Conservation (phyloP, 1,140 invertebrate species). For the Heliconius nattereri region DNA sequence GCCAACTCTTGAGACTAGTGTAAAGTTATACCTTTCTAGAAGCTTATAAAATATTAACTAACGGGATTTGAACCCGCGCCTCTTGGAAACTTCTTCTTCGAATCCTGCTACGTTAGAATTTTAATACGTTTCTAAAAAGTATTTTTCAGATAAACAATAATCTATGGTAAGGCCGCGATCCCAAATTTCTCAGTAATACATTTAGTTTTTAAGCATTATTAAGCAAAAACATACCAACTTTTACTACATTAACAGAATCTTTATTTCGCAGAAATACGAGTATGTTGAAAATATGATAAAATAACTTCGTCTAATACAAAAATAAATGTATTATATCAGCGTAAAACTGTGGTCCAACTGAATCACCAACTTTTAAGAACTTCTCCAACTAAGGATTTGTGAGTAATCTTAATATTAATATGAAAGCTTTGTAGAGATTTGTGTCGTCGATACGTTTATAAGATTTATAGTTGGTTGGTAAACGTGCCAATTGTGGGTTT, state of each 20-base stretch:
- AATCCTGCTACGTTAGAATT: too few relatives aligned
- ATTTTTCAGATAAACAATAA: too few relatives aligned
- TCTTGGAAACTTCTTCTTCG: too few relatives aligned
- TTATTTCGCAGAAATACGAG: not conserved
- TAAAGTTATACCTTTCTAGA: too few relatives aligned
- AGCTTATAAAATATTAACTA: too few relatives aligned
- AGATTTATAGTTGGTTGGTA: not conserved
- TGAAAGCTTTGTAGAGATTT: not conserved
- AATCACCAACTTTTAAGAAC: not conserved
- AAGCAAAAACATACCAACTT: not conserved
- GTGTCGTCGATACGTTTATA: not conserved
- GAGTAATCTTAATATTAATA: conserved; percentile 1
- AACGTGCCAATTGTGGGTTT: too few relatives aligned
- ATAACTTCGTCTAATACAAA: not conserved
- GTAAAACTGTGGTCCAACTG: not conserved
- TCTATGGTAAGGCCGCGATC: too few relatives aligned
- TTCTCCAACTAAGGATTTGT: not conserved
- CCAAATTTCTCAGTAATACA: too few relatives aligned
- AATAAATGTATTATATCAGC: not conserved
- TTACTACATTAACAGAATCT: not conserved
- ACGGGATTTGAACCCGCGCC: too few relatives aligned
- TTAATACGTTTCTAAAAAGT: too few relatives aligned
- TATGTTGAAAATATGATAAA: not conserved
- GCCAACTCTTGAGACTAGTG: too few relatives aligned
- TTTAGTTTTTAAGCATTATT: not conserved